Evolutionary conservation across 2,888 invertebrate species (phyloP).

Genomic region (Tiliacea citrago): DNA sequence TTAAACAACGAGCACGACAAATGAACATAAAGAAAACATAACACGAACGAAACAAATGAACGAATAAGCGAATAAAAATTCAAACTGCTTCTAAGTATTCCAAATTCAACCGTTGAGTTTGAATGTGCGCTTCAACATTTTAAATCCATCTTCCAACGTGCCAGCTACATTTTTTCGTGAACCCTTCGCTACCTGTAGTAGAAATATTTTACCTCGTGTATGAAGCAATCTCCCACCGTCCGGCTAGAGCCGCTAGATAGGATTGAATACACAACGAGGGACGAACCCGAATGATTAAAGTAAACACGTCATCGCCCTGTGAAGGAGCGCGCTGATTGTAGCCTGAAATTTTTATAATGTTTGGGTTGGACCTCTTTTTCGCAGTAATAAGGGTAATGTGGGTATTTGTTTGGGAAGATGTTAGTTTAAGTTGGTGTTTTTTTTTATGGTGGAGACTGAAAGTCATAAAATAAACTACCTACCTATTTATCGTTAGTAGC

Average conservation of each 20-base stretch:
- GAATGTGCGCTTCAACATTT: conserved; percentile 24
- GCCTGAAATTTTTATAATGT: conserved; percentile 73
- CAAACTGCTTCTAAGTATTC: conserved; percentile 8
- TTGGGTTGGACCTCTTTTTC: conserved; percentile 60
- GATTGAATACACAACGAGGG: conserved; percentile 73
- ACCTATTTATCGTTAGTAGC: background rate
- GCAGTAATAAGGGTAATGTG: conserved; percentile 45
- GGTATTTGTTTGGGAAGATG: conserved; percentile 24
- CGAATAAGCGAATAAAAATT: background rate
- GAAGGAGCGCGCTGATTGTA: conserved; percentile 71
- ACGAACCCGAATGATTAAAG: conserved; percentile 72
- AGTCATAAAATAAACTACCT: background rate
- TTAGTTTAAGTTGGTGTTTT: conserved; percentile 24
- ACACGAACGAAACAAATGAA: background rate
- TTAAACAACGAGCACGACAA: background rate
- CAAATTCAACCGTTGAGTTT: conserved; percentile 21
- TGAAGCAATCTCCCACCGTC: conserved; percentile 67
- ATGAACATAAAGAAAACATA: background rate
- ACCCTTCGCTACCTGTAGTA: conserved; percentile 27
- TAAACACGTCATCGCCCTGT: conserved; percentile 71
- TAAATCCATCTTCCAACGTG: conserved; percentile 17
- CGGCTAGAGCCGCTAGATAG: conserved; percentile 49
- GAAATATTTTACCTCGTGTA: conserved; percentile 47
- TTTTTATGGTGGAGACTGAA: background rate
- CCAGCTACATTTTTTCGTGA: conserved; percentile 30